Evolutionary conservation across 1,140 invertebrate species (phyloP).

Genomic region (Macrocentrus cingulum): DNA sequence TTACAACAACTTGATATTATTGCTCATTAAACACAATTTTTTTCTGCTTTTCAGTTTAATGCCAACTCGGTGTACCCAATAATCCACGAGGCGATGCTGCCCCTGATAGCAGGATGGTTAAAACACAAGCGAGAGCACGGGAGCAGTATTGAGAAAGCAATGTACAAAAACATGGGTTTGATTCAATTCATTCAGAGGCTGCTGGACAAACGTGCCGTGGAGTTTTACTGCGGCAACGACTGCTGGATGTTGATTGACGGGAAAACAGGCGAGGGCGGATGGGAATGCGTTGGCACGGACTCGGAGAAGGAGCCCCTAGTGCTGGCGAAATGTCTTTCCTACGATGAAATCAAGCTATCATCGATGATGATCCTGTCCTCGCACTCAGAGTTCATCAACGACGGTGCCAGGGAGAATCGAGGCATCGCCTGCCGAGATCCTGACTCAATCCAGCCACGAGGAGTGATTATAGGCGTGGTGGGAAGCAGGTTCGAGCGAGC

Average conservation of each 20-base stretch:
- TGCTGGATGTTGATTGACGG: slow-evolving; percentile 58
- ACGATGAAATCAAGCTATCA: slow-evolving; percentile 66
- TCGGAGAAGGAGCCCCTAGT: slow-evolving; percentile 54
- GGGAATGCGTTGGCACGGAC: slow-evolving; percentile 58
- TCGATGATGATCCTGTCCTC: slow-evolving; percentile 65
- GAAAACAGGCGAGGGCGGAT: slow-evolving; percentile 55
- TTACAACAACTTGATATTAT: neutral
- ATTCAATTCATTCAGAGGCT: slow-evolving; percentile 62
- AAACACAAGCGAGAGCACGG: slow-evolving; percentile 57
- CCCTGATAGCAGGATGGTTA: slow-evolving; percentile 53
- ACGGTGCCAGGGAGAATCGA: slow-evolving; percentile 63
- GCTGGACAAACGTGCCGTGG: slow-evolving; percentile 61
- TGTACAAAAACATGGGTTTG: slow-evolving; percentile 62
- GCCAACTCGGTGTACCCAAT: slow-evolving; percentile 58
- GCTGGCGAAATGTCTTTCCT: slow-evolving; percentile 60
- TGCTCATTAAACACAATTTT: slow-evolving; percentile 5
- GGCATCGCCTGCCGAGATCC: slow-evolving; percentile 53
- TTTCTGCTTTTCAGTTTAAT: slow-evolving; percentile 46
- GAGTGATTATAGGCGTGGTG: slow-evolving; percentile 51
- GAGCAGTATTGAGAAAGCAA: slow-evolving; percentile 56
- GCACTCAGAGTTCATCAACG: slow-evolving; percentile 66
- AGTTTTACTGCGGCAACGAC: slow-evolving; percentile 59
- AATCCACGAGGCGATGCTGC: slow-evolving; percentile 55
- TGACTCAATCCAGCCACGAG: slow-evolving; percentile 44
- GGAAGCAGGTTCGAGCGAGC: slow-evolving; percentile 54